Conservation (phyloP, 2,797 vertebrate genomes). For the Thunnus albacares region DNA sequence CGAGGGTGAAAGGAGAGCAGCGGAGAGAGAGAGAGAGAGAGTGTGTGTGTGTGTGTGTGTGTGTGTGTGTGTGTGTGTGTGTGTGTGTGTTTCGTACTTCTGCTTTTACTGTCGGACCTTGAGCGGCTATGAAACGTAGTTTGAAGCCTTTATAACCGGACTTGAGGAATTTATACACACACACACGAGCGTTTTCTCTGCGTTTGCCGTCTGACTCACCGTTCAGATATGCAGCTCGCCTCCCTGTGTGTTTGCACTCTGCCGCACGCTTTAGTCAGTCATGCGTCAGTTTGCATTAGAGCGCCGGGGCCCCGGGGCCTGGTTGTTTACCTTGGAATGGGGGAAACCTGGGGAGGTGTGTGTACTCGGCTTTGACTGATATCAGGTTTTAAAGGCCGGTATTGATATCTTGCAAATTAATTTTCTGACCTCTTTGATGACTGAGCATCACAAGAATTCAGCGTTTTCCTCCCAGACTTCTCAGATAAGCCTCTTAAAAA, state of each 20-base stretch:
- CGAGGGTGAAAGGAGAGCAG: neutral
- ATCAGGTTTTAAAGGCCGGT: neutral
- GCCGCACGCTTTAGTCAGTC: conserved; percentile 48
- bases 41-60: too few relatives aligned
- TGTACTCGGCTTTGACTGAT: neutral
- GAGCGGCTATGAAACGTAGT: conserved; percentile 45
- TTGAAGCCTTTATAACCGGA: conserved; percentile 59
- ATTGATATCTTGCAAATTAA: conserved; percentile 9
- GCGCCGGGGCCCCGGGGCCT: conserved; percentile 29
- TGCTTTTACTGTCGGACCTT: conserved; percentile 60
- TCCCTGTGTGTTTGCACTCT: conserved; percentile 71
- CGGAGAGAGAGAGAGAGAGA: too few relatives aligned
- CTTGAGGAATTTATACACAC: conserved; percentile 72
- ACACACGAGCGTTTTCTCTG: conserved; percentile 42
- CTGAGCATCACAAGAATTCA: conserved; percentile 10
- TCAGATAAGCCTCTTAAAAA: conserved; percentile 50
- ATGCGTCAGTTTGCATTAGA: conserved; percentile 72
- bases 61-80: conserved; percentile 13
- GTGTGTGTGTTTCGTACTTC: neutral
- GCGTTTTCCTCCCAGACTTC: conserved; percentile 3
- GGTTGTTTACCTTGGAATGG: conserved; percentile 66
- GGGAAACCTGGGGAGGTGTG: conserved; percentile 35
- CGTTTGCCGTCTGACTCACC: conserved; percentile 73
- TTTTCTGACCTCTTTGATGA: conserved; percentile 27
- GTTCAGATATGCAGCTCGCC: conserved; percentile 72